Evolutionary conservation across 1,140 invertebrate genomes (phyloP).

Genomic region (Plodia interpunctella): DNA sequence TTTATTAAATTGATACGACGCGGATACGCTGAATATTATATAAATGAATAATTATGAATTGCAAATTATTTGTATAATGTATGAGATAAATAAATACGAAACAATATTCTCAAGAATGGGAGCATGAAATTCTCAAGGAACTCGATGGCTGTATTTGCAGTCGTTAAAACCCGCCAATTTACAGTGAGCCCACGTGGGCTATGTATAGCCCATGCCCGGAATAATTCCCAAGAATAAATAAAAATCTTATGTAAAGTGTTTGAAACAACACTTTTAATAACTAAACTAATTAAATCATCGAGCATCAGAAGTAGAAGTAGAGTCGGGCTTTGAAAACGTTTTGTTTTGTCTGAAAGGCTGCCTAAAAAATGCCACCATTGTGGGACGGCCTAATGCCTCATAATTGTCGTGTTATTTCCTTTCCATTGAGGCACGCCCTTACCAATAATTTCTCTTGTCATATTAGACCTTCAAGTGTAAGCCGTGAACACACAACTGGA

Average conservation of each 20-base stretch:
- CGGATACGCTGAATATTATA: too few species aligned
- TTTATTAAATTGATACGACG: too few species aligned
- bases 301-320: conserved; percentile 21
- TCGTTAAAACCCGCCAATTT: too few species aligned
- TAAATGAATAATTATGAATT: too few species aligned
- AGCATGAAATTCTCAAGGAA: too few species aligned
- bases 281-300: conserved; percentile 38
- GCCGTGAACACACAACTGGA: conserved; percentile 27
- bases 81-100: too few species aligned
- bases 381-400: conserved; percentile 42
- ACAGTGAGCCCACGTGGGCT: too few species aligned
- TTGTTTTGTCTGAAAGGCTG: conserved; percentile 37
- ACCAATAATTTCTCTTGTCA: conserved; percentile 52
- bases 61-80: too few species aligned
- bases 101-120: too few species aligned
- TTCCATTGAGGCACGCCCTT: conserved; percentile 43
- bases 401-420: conserved; percentile 64
- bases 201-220: too few species aligned
- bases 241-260: background rate
- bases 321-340: conserved; percentile 25
- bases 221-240: too few species aligned
- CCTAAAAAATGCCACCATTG: conserved; percentile 55
- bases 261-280: background rate
- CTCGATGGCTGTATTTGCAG: too few species aligned
- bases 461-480: conserved; percentile 31